A percentile compares a stretch with the other conserved stretches of the same genome.
Evolutionary conservation across 2,113 vertebrate species (phyloP).

Genomic region (Panthera uncia): DNA sequence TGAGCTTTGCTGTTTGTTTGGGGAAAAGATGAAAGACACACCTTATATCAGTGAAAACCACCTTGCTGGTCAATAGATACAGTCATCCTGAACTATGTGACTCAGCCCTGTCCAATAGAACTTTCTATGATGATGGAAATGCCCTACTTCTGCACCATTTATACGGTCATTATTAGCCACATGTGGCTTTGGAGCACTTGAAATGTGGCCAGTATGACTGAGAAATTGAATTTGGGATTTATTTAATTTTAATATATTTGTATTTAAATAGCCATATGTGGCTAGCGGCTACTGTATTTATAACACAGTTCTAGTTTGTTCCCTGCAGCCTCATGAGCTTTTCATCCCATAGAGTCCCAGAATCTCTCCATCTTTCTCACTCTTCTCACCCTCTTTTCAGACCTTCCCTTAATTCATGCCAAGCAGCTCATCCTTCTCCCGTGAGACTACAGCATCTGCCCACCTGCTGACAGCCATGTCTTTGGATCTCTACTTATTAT

Average conservation of each 20-base stretch:
- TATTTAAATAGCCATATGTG: not conserved
- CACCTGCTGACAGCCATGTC: not conserved
- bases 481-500: not conserved
- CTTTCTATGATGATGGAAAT: not conserved
- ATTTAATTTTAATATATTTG: not conserved
- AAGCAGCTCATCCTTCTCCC: not conserved
- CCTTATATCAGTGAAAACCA: not conserved
- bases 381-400: not conserved
- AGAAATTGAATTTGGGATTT: constrained; percentile 5
- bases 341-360: not conserved
- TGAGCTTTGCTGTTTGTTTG: not conserved
- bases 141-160: not conserved
- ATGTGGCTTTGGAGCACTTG: not conserved
- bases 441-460: not conserved
- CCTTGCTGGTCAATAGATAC: not conserved
- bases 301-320: not conserved
- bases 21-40: not conserved
- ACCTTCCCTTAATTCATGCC: not conserved
- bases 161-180: not conserved
- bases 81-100: not conserved
- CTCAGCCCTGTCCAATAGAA: not conserved
- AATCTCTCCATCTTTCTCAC: not conserved
- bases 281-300: not conserved
- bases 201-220: not conserved
- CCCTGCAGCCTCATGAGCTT: not conserved